Evolutionary conservation across 30 jellyfish, hydroid and myxozoan genomes (phyloP).

Genomic region (Rhopilema esculentum): DNA sequence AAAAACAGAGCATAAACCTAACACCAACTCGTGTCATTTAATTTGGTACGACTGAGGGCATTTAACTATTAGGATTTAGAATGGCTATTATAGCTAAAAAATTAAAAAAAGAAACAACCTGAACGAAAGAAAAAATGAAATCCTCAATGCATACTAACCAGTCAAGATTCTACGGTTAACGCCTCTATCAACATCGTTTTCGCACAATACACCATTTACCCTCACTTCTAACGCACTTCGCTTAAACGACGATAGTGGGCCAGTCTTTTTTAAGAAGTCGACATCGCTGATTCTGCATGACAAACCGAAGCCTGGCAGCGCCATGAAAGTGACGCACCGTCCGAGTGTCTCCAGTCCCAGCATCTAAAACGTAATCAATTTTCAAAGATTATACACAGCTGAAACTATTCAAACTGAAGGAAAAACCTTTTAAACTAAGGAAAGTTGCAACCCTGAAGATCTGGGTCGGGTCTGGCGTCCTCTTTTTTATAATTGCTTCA

Average conservation of each 20-base stretch:
- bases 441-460: no score
- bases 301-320: slow-evolving; percentile 80
- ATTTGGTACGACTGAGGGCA: no score
- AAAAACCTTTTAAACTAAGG: no score
- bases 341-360: slow-evolving; percentile 69
- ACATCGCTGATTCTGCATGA: slow-evolving; percentile 65
- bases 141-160: no score
- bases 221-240: slow-evolving; percentile 47
- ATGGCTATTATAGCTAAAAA: neutral
- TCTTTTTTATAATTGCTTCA: no score
- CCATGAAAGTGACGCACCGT: slow-evolving; percentile 54
- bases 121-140: neutral
- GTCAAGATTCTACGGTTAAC: no score
- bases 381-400: neutral
- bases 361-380: slow-evolving; percentile 24
- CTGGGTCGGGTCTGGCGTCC: no score
- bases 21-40: no score
- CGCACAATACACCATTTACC: slow-evolving; percentile 59
- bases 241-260: neutral
- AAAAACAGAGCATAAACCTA: neutral
- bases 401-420: neutral
- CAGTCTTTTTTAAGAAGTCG: slow-evolving; percentile 30
- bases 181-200: slow-evolving; percentile 54
- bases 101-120: neutral
- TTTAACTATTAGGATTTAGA: no score